phyloP scores from a whole-genome alignment of 2,797 vertebrate genomes.

The Coranthus polyacanthus region DNA sequence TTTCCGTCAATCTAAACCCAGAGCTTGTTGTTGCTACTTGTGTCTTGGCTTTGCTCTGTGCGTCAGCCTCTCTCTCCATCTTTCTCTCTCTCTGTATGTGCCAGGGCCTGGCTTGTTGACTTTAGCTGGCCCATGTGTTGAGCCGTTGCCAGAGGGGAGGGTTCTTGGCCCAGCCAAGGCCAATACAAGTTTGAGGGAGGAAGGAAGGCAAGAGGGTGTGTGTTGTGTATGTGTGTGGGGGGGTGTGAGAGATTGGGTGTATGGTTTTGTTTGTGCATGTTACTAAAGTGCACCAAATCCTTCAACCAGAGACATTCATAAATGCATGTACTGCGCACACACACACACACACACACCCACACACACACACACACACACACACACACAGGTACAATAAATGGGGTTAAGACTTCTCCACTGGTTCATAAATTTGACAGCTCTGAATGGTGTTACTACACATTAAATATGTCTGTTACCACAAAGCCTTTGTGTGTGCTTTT shows the following conservation, averaged over 20 bases:
- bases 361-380: slow-evolving; percentile 15
- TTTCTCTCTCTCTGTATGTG: slow-evolving; percentile 54
- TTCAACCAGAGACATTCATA: slow-evolving; percentile 12
- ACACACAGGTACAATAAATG: slow-evolving; percentile 30
- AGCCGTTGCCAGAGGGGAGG: slow-evolving; percentile 71
- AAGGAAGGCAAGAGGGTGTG: slow-evolving; percentile 55
- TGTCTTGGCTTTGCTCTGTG: slow-evolving; percentile 56
- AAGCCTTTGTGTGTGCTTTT: slow-evolving; percentile 15
- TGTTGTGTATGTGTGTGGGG: slow-evolving; percentile 29
- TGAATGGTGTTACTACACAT: slow-evolving; percentile 39
- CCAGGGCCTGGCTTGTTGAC: slow-evolving; percentile 80
- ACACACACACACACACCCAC: slow-evolving; percentile 17
- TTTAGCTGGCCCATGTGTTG: slow-evolving; percentile 78
- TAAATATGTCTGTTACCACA: slow-evolving; percentile 32
- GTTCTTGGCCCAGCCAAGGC: slow-evolving; percentile 61
- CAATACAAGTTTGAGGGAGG: slow-evolving; percentile 62
- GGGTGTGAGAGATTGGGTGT: slow-evolving; percentile 38
- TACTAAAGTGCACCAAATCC: slow-evolving; percentile 30
- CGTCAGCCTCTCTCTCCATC: slow-evolving; percentile 14
- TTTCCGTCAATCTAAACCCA: slow-evolving; percentile 6
- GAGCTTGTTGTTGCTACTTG: slow-evolving; percentile 63
- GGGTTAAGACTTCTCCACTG: slow-evolving; percentile 15
- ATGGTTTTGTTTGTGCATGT: slow-evolving; percentile 55
- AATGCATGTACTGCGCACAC: background rate
- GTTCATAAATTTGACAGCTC: slow-evolving; percentile 38